A percentile compares a stretch with the other conserved stretches of the same genome.
Conservation (phyloP, 2,888 invertebrate genomes). For the Drosophila algonquin region DNA sequence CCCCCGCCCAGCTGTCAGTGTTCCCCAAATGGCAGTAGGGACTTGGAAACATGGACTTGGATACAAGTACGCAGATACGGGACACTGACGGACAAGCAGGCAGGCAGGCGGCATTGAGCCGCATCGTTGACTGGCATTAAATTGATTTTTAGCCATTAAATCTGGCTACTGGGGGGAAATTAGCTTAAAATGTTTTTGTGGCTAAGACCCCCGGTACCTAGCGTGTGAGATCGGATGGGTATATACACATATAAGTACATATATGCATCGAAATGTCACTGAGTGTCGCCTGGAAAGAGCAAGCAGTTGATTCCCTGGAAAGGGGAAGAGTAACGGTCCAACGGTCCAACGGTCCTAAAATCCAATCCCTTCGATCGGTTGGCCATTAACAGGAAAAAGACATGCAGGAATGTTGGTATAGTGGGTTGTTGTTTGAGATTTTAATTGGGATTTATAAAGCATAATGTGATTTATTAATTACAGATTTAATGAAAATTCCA, state of each 20-base stretch:
- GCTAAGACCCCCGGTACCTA: slow-evolving; percentile 13
- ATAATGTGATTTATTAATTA: neutral
- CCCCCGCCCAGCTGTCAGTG: slow-evolving; percentile 26
- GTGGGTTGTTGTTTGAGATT: neutral
- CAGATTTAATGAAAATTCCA: neutral
- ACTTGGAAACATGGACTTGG: neutral
- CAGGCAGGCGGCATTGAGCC: slow-evolving; percentile 12
- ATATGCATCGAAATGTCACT: too few species aligned
- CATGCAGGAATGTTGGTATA: neutral
- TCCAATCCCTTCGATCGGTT: too few species aligned
- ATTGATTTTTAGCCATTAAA: slow-evolving; percentile 71
- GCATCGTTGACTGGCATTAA: slow-evolving; percentile 44
- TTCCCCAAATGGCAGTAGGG: slow-evolving; percentile 15
- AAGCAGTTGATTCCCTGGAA: too few species aligned
- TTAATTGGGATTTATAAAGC: neutral
- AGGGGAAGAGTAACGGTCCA: neutral
- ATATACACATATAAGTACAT: too few species aligned
- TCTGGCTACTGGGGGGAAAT: slow-evolving; percentile 39
- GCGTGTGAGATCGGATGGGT: neutral
- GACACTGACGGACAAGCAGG: slow-evolving; percentile 1
- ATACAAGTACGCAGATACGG: neutral
- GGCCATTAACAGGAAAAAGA: too few species aligned
- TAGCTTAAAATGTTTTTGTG: slow-evolving; percentile 40
- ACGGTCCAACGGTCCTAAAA: neutral
- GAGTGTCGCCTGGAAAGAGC: neutral